Conservation (phyloP, 2,113 vertebrate species). For the Catharus fuscescens region DNA sequence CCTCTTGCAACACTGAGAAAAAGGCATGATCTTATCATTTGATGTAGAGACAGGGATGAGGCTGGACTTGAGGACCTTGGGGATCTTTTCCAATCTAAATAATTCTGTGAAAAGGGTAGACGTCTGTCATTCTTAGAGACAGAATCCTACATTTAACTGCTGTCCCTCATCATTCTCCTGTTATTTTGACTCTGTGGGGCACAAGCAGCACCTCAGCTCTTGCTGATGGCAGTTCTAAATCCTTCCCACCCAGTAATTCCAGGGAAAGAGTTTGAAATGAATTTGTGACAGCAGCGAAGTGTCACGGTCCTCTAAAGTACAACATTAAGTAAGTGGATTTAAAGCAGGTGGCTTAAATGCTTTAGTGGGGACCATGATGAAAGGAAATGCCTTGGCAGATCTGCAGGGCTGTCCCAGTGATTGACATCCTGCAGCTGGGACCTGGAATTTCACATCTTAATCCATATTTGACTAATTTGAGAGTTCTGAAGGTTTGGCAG, state of each 20-base stretch:
- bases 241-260: not conserved
- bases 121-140: not conserved
- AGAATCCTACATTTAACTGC: not conserved
- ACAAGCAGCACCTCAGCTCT: not conserved
- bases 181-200: not conserved
- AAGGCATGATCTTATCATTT: not conserved
- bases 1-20: not conserved
- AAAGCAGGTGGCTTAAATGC: conserved; percentile 13
- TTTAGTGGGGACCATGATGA: not conserved
- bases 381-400: conserved; percentile 15
- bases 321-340: conserved; percentile 20
- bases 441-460: not conserved
- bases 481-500: not conserved
- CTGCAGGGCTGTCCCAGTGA: not conserved
- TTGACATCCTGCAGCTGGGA: not conserved
- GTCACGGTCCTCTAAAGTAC: not conserved
- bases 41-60: not conserved
- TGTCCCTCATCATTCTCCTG: not conserved
- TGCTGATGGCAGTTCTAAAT: not conserved
- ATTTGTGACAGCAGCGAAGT: not conserved
- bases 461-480: not conserved
- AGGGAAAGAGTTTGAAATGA: not conserved
- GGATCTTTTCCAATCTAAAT: not conserved
- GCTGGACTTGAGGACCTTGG: not conserved
- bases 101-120: not conserved